A percentile compares a stretch with the other conserved stretches of the same genome.
Conservation (phyloP, 1,140 invertebrate genomes). For the Atta colombica region DNA sequence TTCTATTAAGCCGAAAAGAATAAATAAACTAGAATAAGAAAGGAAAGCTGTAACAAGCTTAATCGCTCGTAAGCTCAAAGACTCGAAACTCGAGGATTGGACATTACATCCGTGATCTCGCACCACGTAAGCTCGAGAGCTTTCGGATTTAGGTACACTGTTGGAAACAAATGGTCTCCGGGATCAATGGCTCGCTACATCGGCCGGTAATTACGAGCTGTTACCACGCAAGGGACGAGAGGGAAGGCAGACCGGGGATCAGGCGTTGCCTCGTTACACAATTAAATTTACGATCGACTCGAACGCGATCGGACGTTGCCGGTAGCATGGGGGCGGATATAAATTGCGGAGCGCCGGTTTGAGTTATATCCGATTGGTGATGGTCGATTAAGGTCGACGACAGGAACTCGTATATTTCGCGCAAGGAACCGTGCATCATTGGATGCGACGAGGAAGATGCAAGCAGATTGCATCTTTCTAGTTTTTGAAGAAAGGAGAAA, state of each 20-base stretch:
- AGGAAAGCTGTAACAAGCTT: conserved; percentile 44
- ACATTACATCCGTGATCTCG: conserved; percentile 58
- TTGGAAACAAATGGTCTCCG: conserved; percentile 68
- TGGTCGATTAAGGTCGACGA: conserved; percentile 70
- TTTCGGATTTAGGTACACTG: conserved; percentile 63
- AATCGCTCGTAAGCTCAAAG: conserved; percentile 52
- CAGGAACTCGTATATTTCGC: conserved; percentile 57
- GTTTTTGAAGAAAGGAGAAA: not conserved
- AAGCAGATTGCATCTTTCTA: not conserved
- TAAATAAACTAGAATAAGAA: conserved; percentile 16
- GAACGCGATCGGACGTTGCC: conserved; percentile 78
- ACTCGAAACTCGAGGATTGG: conserved; percentile 54
- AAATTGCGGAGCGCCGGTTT: conserved; percentile 72
- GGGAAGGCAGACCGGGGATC: conserved; percentile 62
- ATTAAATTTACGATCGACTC: conserved; percentile 84
- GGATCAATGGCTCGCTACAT: conserved; percentile 71
- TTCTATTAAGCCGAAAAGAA: not conserved
- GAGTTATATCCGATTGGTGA: conserved; percentile 75
- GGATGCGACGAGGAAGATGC: not conserved
- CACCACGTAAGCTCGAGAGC: conserved; percentile 40
- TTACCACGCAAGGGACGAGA: conserved; percentile 65
- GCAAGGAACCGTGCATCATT: conserved; percentile 21
- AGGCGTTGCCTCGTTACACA: conserved; percentile 80
- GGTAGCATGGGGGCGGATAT: conserved; percentile 72
- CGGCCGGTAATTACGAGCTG: conserved; percentile 75